These are phyloP conservation scores for Muscina levida DNA, from an alignment of 2,888 invertebrate genomes.

Conservation along the genomic window DNA sequence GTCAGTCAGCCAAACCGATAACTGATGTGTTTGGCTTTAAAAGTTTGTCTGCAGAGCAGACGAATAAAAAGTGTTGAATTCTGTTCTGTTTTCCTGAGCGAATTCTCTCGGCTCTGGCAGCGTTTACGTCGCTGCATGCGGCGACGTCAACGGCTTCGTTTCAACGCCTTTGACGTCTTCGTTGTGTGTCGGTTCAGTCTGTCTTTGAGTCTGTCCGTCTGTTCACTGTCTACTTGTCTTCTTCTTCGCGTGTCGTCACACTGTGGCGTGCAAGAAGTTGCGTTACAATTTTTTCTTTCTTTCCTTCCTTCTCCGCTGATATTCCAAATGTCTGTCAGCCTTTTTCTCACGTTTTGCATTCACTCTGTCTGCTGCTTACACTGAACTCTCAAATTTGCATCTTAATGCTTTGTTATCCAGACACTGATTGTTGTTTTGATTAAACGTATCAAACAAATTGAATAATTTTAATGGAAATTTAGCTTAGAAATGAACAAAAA, in stretches of 20 bases:
- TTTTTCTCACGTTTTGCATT: neutral
- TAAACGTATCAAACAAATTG: neutral
- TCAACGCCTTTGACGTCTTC: constrained; percentile 53
- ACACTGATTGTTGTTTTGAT: neutral
- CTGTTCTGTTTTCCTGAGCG: constrained; percentile 52
- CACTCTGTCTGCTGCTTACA: constrained; percentile 16
- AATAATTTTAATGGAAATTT: constrained; percentile 38
- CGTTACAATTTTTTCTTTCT: constrained; percentile 31
- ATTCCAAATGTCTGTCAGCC: no score
- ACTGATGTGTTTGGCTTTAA: constrained; percentile 55
- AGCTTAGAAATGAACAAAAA: constrained; percentile 31
- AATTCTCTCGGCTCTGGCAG: constrained; percentile 47
- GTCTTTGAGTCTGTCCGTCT: constrained; percentile 18
- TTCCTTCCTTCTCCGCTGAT: neutral
- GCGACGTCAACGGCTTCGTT: constrained; percentile 38
- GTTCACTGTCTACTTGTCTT: constrained; percentile 21
- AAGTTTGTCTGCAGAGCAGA: constrained; percentile 56
- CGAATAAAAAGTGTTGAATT: neutral
- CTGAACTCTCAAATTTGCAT: constrained; percentile 35
- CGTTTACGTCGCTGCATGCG: constrained; percentile 39
- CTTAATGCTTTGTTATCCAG: constrained; percentile 4
- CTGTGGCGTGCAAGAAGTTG: constrained; percentile 48
- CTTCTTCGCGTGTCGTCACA: constrained; percentile 49
- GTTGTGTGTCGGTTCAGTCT: constrained; percentile 22
- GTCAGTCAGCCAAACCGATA: constrained; percentile 52